Percentiles rank a stretch among this genome's conserved stretches.
These are phyloP conservation scores for Brachionus angularis DNA, from an alignment of 1,140 invertebrate genomes.

Conservation along the genomic window DNA sequence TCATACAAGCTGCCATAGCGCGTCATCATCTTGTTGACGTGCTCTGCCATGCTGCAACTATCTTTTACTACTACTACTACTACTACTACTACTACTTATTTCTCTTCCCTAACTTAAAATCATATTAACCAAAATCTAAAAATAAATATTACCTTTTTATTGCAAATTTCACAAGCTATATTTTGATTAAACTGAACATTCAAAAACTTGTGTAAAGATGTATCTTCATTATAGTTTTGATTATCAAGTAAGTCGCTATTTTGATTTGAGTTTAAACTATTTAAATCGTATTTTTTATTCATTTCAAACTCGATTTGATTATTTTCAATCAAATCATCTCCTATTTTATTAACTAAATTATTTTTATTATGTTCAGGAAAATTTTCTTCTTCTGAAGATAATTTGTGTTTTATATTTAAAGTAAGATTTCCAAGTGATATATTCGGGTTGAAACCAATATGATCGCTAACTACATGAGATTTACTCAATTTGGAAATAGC, in stretches of 20 bases:
- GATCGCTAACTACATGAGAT: constrained; percentile 40
- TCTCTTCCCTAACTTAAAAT: too few species aligned
- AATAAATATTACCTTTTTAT: constrained; percentile 8
- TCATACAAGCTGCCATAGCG: too few species aligned
- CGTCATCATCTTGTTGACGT: too few species aligned
- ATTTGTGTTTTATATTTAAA: neutral
- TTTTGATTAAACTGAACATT: constrained; percentile 27
- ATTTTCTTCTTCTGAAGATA: neutral
- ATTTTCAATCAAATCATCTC: neutral
- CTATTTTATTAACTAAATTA: neutral
- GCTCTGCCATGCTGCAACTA: too few species aligned
- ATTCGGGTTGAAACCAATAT: constrained; percentile 25
- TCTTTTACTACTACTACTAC: too few species aligned
- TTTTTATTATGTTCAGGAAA: neutral
- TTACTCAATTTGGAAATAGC: constrained; percentile 1
- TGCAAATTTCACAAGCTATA: constrained; percentile 12
- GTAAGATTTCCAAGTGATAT: constrained; percentile 8
- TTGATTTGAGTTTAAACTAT: neutral
- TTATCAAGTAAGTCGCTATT: neutral
- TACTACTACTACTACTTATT: too few species aligned
- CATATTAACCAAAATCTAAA: neutral
- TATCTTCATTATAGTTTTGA: neutral
- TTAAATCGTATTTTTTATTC: neutral
- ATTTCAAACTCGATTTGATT: neutral
- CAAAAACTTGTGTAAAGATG: constrained; percentile 24